Percentiles rank a stretch among this genome's conserved stretches.
Evolutionary conservation across 2,797 vertebrate species (phyloP).

Genomic region (Thaleichthys pacificus): DNA sequence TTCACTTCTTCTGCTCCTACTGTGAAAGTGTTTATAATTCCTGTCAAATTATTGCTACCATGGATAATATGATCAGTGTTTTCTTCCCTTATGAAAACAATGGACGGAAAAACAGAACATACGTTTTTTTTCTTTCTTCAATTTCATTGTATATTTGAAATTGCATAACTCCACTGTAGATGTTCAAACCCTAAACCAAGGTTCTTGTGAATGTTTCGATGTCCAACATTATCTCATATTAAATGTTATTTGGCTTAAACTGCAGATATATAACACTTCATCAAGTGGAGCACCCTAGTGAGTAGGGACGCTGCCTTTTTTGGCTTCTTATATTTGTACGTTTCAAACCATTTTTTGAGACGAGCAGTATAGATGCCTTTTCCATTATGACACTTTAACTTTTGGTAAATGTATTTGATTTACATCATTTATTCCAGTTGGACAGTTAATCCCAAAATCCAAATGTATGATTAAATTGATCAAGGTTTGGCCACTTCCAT

Average conservation of each 20-base stretch:
- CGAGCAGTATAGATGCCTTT: neutral
- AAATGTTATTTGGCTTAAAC: neutral
- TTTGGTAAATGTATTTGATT: conserved; percentile 58
- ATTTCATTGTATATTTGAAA: neutral
- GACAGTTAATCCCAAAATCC: too few relatives aligned
- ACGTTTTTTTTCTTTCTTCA: too few relatives aligned
- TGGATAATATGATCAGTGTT: neutral
- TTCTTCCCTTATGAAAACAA: neutral
- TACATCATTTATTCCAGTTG: neutral
- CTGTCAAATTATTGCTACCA: neutral
- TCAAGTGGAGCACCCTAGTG: neutral
- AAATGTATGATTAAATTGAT: too few relatives aligned
- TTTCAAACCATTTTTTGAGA: neutral
- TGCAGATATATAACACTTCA: conserved; percentile 2
- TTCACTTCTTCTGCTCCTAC: conserved; percentile 32
- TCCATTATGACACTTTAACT: conserved; percentile 34
- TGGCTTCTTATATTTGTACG: conserved; percentile 1
- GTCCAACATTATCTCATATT: neutral
- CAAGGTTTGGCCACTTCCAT: too few relatives aligned
- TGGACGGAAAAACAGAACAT: neutral
- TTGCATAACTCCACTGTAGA: neutral
- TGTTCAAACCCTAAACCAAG: neutral
- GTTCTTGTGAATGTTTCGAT: neutral
- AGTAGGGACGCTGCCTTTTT: neutral
- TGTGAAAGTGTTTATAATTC: conserved; percentile 1